A percentile compares a stretch with the other conserved stretches of the same genome.
phyloP scores from a whole-genome alignment of 2,113 vertebrate species.

The Albula glossodonta region DNA sequence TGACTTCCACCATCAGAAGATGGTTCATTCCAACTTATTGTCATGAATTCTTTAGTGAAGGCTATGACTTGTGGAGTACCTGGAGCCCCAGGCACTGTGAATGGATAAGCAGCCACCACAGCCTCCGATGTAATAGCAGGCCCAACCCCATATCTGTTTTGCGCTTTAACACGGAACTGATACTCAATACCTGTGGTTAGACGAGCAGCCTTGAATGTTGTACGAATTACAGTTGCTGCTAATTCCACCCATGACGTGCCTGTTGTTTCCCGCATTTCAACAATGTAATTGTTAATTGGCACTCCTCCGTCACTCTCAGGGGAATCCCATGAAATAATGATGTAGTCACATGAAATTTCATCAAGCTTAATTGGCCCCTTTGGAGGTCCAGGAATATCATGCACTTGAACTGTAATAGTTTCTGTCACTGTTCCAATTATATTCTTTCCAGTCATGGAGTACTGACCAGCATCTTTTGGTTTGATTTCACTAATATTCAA shows the following conservation, averaged over 20 bases:
- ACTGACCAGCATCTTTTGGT: constrained; percentile 85
- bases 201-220: constrained; percentile 89
- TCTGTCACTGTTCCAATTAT: constrained; percentile 88
- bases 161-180: constrained; percentile 96
- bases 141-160: constrained; percentile 92
- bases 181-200: constrained; percentile 91
- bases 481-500: constrained; percentile 88
- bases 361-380: constrained; percentile 94
- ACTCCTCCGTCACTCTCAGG: constrained; percentile 94
- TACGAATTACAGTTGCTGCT: constrained; percentile 93
- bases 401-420: constrained; percentile 85
- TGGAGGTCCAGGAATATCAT: constrained; percentile 93
- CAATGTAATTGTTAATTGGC: constrained; percentile 93
- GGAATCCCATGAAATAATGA: constrained; percentile 91
- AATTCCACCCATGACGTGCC: constrained; percentile 91
- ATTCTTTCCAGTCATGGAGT: constrained; percentile 89
- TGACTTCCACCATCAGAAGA: constrained; percentile 89
- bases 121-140: constrained; percentile 80
- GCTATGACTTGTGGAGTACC: constrained; percentile 85
- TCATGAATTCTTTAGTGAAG: constrained; percentile 90
- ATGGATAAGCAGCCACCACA: constrained; percentile 89
- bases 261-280: constrained; percentile 94
- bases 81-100: constrained; percentile 92
- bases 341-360: constrained; percentile 91
- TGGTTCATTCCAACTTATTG: constrained; percentile 93